Base-by-base conservation (phyloP, 2,797 vertebrate species). In the Carapus acus region DNA sequence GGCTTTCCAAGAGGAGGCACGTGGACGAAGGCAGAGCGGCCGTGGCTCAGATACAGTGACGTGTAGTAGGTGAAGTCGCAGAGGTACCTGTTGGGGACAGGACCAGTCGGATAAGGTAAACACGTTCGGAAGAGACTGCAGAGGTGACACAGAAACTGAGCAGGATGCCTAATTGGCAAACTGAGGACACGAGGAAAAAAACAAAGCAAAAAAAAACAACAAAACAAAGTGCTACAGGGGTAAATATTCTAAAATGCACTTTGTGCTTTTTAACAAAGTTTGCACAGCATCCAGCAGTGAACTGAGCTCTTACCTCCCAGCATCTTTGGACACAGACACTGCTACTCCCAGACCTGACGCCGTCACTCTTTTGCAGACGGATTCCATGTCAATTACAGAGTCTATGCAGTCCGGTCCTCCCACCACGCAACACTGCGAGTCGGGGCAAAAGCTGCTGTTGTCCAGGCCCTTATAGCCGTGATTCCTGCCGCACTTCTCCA, bases 31-130 rank as follows among this genome's bases (percentile, higher is more conserved):
- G 93, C 93, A 0, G 92, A 93, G 43, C 89, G 90, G 1, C 94
- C 93, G 0, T 73, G 85, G 79, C 92, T 93, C 88, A 91, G 85
- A 83, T 94, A 91, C 41, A 97, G 67, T 4, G 94, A 97, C 0
- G 91, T 93, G 80, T 96, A 97, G 82, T 97, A 97, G 24, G 92
- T 91, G 81, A 92, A 97, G 72, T 97, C 94, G 43, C 94, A 97
- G 2, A 97, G 91, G 74, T 96, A 97, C 60, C 94, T 97, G 61
- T 8, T 3, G 15, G n/a, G 7, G 23, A 51, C n/a, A n/a, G n/a
- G n/a, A n/a, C n/a, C n/a, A n/a, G n/a, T n/a, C n/a, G n/a, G n/a
- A 3, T 8, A 17, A 2, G 1, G 11, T 7, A 43, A n/a, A n/a
- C n/a, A n/a, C 6, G 11, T 29, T 29, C 6, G 27, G 27, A 29